Evolutionary conservation across 1,140 invertebrate species (phyloP).

Genomic region (Euura saliciscinereae): DNA sequence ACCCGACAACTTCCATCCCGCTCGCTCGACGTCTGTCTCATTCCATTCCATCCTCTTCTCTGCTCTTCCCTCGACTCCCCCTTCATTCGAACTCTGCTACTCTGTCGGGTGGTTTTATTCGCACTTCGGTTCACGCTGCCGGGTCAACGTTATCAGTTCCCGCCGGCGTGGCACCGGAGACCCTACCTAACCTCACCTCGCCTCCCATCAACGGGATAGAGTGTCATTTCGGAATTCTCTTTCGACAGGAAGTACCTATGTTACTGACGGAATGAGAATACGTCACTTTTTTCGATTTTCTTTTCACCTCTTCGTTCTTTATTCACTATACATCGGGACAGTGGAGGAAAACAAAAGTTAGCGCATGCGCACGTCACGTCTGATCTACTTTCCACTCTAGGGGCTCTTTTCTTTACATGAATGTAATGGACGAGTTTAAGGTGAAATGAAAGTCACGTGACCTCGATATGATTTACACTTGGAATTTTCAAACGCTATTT

Average conservation of each 20-base stretch:
- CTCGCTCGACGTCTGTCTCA: no score
- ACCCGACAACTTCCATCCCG: not conserved
- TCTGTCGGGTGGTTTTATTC: not conserved
- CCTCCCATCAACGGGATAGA: not conserved
- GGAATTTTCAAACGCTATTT: no score
- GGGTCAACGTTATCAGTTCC: constrained; percentile 1
- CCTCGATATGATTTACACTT: no score
- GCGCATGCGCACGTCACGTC: no score
- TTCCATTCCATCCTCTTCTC: no score
- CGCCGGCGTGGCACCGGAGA: not conserved
- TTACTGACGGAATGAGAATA: not conserved
- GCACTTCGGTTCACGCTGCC: not conserved
- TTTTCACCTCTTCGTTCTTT: not conserved
- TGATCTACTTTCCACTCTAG: no score
- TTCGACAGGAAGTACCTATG: not conserved
- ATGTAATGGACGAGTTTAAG: no score
- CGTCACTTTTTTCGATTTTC: not conserved
- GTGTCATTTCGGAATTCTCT: not conserved
- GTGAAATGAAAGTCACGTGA: no score
- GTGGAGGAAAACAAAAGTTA: no score
- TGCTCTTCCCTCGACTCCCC: no score
- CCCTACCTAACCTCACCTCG: not conserved
- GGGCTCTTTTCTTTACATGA: no score
- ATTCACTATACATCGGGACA: no score
- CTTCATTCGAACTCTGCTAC: not conserved